Evolutionary conservation across 2,113 vertebrate species (phyloP).

Genomic region (Ailuropoda melanoleuca): DNA sequence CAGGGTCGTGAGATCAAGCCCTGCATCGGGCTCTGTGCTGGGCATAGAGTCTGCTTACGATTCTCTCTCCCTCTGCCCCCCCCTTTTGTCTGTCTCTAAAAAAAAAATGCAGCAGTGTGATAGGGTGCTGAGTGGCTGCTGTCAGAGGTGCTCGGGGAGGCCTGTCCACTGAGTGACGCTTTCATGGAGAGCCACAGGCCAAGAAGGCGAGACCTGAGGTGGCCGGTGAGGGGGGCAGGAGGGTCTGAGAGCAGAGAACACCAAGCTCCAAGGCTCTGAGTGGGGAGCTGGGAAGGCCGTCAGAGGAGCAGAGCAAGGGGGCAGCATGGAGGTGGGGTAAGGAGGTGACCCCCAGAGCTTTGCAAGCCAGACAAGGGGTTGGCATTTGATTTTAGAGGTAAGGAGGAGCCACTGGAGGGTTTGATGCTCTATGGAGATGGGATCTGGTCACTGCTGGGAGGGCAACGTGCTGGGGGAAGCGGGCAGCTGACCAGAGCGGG

Average conservation of each 20-base stretch:
- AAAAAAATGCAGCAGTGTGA: too few species aligned
- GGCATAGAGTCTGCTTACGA: background rate
- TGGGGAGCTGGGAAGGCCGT: background rate
- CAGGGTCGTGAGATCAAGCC: background rate
- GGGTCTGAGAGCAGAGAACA: background rate
- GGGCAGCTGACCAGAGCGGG: background rate
- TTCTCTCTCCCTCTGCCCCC: background rate
- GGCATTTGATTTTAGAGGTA: background rate
- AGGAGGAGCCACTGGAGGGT: background rate
- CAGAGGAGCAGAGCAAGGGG: background rate
- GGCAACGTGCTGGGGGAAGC: too few species aligned
- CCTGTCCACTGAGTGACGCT: background rate
- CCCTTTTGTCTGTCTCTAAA: background rate
- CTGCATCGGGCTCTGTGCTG: background rate
- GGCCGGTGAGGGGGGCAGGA: background rate
- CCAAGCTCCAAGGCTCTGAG: background rate
- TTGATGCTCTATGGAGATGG: background rate
- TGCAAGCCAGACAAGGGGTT: fast-evolving
- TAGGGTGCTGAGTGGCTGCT: background rate
- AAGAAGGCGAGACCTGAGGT: background rate
- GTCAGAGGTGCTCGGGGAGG: background rate
- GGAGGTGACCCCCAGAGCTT: background rate
- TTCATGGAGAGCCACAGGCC: background rate
- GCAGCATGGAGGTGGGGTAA: fast-evolving
- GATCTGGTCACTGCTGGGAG: background rate